Conservation (phyloP, 2,113 vertebrate species). For the Gavialis gangeticus region DNA sequence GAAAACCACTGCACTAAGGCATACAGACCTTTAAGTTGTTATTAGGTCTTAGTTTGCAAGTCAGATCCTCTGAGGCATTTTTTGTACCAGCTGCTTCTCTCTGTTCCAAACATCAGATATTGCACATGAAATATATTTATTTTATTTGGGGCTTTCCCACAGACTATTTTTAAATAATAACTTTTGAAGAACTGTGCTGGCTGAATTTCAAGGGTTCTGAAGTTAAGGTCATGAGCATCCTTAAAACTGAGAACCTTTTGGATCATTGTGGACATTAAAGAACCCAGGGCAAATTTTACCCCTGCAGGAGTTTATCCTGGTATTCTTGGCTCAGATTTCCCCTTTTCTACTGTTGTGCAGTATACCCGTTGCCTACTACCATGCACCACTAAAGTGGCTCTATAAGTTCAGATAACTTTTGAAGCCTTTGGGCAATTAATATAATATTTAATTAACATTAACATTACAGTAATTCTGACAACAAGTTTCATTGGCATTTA, state of each 20-base stretch:
- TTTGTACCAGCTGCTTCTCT: constrained; percentile 56
- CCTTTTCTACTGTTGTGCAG: neutral
- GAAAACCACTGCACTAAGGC: neutral
- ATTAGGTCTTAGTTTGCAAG: neutral
- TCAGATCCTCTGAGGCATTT: constrained; percentile 52
- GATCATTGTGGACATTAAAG: neutral
- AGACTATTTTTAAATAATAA: constrained; percentile 75
- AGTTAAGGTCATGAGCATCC: constrained; percentile 26
- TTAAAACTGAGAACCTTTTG: neutral
- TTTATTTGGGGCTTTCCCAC: constrained; percentile 74
- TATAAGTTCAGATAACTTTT: neutral
- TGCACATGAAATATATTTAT: constrained; percentile 70
- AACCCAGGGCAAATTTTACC: neutral
- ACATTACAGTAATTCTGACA: neutral
- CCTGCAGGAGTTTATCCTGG: neutral
- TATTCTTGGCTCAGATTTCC: neutral
- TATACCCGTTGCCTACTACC: neutral
- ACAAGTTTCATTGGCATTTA: neutral
- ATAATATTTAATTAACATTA: neutral
- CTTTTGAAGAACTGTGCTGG: constrained; percentile 63
- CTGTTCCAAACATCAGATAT: constrained; percentile 58
- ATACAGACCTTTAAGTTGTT: constrained; percentile 26
- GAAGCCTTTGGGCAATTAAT: neutral
- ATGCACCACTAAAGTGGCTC: neutral
- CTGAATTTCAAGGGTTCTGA: neutral